Evolutionary conservation across 1,140 invertebrate genomes (phyloP), one percentile per base, ranked within the genome.

Genomic region (Phthorimaea operculella): DNA sequence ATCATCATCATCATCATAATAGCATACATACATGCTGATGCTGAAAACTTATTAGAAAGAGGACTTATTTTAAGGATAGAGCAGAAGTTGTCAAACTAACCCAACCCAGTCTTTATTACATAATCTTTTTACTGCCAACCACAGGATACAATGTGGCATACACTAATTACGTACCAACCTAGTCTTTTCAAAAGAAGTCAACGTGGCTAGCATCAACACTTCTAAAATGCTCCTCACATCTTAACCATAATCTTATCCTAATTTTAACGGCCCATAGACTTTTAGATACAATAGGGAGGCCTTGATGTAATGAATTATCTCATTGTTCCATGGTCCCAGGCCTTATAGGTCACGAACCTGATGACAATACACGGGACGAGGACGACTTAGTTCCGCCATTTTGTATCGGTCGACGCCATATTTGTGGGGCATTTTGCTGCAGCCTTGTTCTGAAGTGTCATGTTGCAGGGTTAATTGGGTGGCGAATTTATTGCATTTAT

Each of bases 231-330:
- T 47, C 44, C 9, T 16, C 48, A 50, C 21, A 12, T 28, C 52
- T 54, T 63, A 51, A 58, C 44, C 50, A 21, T 44, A 53, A 52
- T 45, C 15, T 55, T 55, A 53, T 57, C 55, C 33, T 52, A 56
- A 44, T 47, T 57, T 59, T 61, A 65, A 58, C 55, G 51, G 51
- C 50, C 51, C n/a, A 61, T 59, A 64, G 48, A 50, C 57, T 61
- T 59, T 28, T 34, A 52, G 1, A 45, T 17, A 47, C 33, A 50
- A 50, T 50, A 14, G 21, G 21, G 21, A 14, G 34, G 58, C 76
- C 76, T 77, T 76, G 72, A 59, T 39, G 63, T 69, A 76, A 72
- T 72, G 68, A 71, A 76, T 75, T 74, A 72, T 72, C 69, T 67
- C 58, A 75, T 79, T 79, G 76, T 79, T 64, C 59, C 50, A 59